phyloP scores from a whole-genome alignment of 2,113 vertebrate genomes.

The Chrysochloris asiatica region DNA sequence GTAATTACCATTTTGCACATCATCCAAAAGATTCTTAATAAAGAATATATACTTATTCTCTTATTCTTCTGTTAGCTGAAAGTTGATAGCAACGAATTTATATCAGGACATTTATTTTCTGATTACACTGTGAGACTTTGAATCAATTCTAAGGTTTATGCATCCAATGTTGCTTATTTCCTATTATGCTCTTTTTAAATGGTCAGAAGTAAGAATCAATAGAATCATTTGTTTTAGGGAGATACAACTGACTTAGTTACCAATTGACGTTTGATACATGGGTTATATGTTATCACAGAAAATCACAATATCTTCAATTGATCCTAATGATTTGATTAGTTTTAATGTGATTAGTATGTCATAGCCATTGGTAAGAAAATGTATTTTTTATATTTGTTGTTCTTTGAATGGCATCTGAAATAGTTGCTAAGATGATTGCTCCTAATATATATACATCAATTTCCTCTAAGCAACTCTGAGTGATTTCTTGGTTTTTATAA shows the following conservation, averaged over 20 bases:
- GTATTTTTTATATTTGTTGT: slow-evolving; percentile 58
- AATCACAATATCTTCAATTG: slow-evolving; percentile 76
- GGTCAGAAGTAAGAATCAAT: slow-evolving; percentile 45
- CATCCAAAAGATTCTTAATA: not conserved
- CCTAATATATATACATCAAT: slow-evolving; percentile 66
- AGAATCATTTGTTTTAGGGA: slow-evolving; percentile 72
- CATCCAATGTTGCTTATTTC: slow-evolving; percentile 45
- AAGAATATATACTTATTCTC: not conserved
- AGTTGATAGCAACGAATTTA: not conserved
- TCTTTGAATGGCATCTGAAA: slow-evolving; percentile 66
- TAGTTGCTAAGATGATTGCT: slow-evolving; percentile 66
- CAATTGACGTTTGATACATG: slow-evolving; percentile 78
- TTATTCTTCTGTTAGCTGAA: not conserved
- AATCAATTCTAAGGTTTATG: not conserved
- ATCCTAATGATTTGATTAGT: slow-evolving; percentile 77
- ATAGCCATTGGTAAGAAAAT: slow-evolving; percentile 17
- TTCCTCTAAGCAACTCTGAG: not conserved
- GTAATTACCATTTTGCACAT: not conserved
- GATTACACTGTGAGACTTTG: not conserved
- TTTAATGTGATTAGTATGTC: slow-evolving; percentile 77
- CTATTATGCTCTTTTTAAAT: slow-evolving; percentile 50
- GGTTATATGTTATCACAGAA: slow-evolving; percentile 76
- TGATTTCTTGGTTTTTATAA: slow-evolving; percentile 29
- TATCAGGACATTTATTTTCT: not conserved
- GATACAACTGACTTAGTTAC: slow-evolving; percentile 72